Evolutionary conservation across 2,888 invertebrate species (phyloP), one percentile per base, ranked within the genome.

Genomic region (Pheosia tremula): DNA sequence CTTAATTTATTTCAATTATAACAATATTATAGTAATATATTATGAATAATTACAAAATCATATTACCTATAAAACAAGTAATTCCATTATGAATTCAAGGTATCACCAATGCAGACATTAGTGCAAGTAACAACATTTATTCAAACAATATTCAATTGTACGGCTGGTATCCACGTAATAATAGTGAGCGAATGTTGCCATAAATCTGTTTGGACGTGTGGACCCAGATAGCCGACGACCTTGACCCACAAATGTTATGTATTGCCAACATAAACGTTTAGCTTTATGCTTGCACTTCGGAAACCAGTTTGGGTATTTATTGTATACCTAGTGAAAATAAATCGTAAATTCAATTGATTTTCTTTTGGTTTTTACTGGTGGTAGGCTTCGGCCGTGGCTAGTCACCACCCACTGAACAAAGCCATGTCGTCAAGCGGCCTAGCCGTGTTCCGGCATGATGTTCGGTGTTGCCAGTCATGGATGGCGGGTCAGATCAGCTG

Each of bases 81-180:
- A 63, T 60, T 45, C 66, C 45, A 80, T 79, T 77, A 78, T 65
- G 72, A 74, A 82, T 80, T 77, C 85, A 86, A 86, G 87, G 85
- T 73, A 71, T 64, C 66, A 63, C 50, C 59, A 65, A 72, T 70
- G 65, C 65, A 75, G 66, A 69, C 75, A 59, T 79, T 75, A 73
- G 73, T 71, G 69, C 58, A 68, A 63, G 71, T 65, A 73, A 72
- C 63, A 66, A 77, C 69, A 78, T 83, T 83, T 84, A 87, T 85
- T 84, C 85, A 86, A 83, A 83, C 81, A 81, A 82, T 83, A 86
- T 88, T 86, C 85, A 87, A 87, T 88, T 86, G 88, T 88, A 82
- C 80, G 82, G 80, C 81, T 79, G 75, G 70, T 71, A 78, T 74
- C 71, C 59, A 62, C 72, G 71, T 84, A 86, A 87, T 89, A 84